These are phyloP conservation scores for Brachionus manjavacas DNA, from an alignment of 1,140 invertebrate genomes.

Conservation along the genomic window DNA sequence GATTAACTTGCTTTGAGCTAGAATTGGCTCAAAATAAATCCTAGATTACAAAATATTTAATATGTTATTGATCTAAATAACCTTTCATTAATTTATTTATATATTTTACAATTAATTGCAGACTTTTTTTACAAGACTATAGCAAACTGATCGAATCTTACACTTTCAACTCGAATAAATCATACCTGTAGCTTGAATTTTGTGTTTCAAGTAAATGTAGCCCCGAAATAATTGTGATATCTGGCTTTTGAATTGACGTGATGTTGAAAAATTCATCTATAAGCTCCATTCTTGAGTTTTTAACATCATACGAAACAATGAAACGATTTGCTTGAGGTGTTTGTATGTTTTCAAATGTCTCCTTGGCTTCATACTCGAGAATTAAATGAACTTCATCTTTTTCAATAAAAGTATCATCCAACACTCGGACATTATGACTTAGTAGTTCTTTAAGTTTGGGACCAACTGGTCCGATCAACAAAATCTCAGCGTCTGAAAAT, in stretches of 20 bases:
- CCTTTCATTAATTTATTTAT: not conserved
- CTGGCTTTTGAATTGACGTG: conserved; percentile 51
- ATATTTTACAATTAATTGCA: no score
- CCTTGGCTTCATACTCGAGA: conserved; percentile 57
- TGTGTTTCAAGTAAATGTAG: conserved; percentile 58
- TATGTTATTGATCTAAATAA: not conserved
- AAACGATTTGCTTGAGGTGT: conserved; percentile 58
- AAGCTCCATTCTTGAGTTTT: conserved; percentile 51
- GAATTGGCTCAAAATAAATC: no score
- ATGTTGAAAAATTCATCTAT: conserved; percentile 58
- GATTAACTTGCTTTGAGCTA: no score
- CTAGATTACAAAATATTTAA: no score
- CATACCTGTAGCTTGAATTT: conserved; percentile 8
- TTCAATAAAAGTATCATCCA: conserved; percentile 48
- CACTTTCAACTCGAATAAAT: no score
- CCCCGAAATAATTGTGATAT: conserved; percentile 57
- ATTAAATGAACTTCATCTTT: conserved; percentile 59
- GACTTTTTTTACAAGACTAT: no score
- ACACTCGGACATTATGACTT: conserved; percentile 51
- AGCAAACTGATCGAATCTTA: no score
- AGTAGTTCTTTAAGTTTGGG: conserved; percentile 54
- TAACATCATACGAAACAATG: conserved; percentile 58
- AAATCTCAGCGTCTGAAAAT: conserved; percentile 55
- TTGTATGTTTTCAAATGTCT: conserved; percentile 52
- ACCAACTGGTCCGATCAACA: conserved; percentile 59